Evolutionary conservation across 1,140 invertebrate genomes (phyloP).

Genomic region (Drosophila sucinea): DNA sequence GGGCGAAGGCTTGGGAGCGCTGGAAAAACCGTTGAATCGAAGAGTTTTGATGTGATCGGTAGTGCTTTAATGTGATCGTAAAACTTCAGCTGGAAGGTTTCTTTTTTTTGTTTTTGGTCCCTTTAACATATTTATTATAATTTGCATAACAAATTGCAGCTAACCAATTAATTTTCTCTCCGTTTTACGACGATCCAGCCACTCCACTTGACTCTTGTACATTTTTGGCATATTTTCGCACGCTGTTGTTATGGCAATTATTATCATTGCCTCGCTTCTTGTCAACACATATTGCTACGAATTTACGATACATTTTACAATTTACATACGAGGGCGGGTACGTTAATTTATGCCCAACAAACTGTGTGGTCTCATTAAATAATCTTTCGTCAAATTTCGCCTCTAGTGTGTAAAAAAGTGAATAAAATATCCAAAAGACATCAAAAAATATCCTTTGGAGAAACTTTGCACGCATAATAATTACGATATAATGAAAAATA

Average conservation of each 20-base stretch:
- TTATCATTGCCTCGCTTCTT: conserved; percentile 53
- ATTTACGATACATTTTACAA: background rate
- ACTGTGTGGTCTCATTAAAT: no score
- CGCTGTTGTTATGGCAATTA: conserved; percentile 62
- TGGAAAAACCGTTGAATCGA: background rate
- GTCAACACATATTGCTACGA: conserved; percentile 68
- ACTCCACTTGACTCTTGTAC: background rate
- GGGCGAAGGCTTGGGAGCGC: background rate
- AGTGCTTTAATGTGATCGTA: background rate
- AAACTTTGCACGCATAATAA: no score
- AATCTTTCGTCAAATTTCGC: no score
- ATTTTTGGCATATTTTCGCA: conserved; percentile 44
- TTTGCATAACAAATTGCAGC: conserved; percentile 10
- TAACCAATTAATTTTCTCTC: background rate
- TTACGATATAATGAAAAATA: no score
- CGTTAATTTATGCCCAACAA: no score
- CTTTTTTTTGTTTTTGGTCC: background rate
- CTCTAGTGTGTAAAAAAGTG: no score
- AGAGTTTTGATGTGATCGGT: no score
- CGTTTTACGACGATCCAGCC: background rate
- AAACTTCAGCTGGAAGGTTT: background rate
- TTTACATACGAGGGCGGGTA: background rate
- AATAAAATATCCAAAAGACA: no score
- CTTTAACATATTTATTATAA: background rate
- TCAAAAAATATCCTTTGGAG: no score